Evolutionary conservation across 2,797 vertebrate species (phyloP).

Genomic region (Sebastes flavidus): DNA sequence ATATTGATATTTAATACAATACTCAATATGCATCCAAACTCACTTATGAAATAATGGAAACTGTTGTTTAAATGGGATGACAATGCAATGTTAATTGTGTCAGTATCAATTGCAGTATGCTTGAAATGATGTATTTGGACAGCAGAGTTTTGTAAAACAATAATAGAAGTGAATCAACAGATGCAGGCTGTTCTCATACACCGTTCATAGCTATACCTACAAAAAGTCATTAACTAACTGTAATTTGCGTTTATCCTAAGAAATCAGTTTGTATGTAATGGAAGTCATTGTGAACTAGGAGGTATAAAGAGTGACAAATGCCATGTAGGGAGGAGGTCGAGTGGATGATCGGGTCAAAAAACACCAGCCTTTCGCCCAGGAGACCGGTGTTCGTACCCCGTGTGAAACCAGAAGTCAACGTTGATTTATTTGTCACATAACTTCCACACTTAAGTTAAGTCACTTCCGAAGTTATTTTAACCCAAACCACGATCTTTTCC

Average conservation of each 20-base stretch:
- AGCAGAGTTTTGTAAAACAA: not conserved
- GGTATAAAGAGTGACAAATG: no score
- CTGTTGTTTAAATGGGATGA: not conserved
- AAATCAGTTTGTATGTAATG: no score
- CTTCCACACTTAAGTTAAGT: no score
- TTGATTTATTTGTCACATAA: no score
- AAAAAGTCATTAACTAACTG: not conserved
- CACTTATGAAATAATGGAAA: not conserved
- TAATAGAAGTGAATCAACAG: not conserved
- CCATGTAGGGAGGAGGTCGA: no score
- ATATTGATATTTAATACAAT: not conserved
- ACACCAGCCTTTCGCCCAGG: no score
- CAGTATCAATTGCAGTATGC: not conserved
- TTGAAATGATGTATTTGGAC: not conserved
- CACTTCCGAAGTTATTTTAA: no score
- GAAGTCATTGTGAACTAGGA: accelerated
- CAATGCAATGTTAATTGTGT: not conserved
- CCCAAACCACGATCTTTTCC: no score
- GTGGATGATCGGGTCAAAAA: no score
- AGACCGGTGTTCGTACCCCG: no score
- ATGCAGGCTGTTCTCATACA: not conserved
- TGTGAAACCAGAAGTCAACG: no score
- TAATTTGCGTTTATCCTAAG: no score
- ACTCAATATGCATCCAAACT: not conserved
- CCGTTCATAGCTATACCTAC: not conserved